Conservation (phyloP, 2,797 vertebrate genomes). For the Rhinophrynus dorsalis region DNA sequence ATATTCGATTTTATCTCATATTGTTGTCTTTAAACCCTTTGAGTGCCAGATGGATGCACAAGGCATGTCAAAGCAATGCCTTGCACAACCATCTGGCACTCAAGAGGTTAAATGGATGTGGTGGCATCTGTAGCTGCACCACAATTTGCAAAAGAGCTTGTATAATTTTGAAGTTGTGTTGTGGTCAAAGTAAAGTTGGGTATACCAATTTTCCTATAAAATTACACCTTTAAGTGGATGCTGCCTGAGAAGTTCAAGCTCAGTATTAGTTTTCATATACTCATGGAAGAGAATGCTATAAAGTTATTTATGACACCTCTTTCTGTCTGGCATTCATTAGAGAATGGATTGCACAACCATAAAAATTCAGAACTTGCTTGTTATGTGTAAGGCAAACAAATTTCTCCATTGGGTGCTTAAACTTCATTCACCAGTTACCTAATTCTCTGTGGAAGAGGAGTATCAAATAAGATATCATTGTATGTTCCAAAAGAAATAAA, state of each 20-base stretch:
- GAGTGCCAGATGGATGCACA: too few species aligned
- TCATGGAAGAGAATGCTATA: constrained; percentile 9
- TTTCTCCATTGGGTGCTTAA: not conserved
- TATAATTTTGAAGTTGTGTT: not conserved
- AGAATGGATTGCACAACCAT: constrained; percentile 17
- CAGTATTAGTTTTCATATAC: not conserved
- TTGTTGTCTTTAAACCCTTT: too few species aligned
- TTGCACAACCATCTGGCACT: too few species aligned
- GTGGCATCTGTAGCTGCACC: too few species aligned
- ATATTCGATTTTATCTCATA: too few species aligned
- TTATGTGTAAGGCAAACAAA: constrained; percentile 12
- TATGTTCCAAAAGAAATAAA: not conserved
- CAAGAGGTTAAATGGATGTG: too few species aligned
- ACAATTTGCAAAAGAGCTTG: not conserved
- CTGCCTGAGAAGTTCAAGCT: constrained; percentile 1
- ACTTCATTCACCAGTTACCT: not conserved
- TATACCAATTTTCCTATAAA: not conserved
- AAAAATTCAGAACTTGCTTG: constrained; percentile 15
- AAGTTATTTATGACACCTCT: constrained; percentile 17
- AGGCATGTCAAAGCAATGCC: too few species aligned
- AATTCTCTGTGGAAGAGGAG: not conserved
- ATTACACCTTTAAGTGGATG: not conserved
- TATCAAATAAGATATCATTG: not conserved
- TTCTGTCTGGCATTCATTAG: constrained; percentile 23
- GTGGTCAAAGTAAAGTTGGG: not conserved